Conservation (phyloP, 2,888 invertebrate genomes). For the Leptinotarsa tumamoca region DNA sequence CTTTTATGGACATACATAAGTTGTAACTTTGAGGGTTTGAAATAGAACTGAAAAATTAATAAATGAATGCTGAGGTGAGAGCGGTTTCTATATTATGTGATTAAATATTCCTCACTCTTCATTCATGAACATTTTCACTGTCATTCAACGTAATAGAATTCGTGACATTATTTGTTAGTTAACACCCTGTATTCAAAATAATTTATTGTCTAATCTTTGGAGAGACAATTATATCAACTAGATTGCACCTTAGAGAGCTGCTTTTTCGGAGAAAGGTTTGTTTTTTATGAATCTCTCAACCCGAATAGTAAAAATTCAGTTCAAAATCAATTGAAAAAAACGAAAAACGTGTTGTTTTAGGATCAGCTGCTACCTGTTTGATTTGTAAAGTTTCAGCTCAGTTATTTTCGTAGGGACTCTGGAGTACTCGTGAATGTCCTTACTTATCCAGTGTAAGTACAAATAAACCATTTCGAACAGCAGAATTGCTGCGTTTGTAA, state of each 20-base stretch:
- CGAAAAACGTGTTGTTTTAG: no score
- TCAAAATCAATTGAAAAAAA: no score
- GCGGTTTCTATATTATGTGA: no score
- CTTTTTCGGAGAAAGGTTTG: neutral
- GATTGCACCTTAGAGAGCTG: conserved; percentile 12
- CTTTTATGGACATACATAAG: no score
- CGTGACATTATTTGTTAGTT: neutral
- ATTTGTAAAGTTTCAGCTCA: conserved; percentile 28
- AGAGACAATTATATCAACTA: neutral
- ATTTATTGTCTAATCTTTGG: conserved; percentile 27
- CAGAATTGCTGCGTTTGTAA: conserved; percentile 61
- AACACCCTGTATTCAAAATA: neutral
- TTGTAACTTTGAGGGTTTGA: no score
- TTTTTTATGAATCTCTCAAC: neutral
- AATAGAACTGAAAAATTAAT: no score
- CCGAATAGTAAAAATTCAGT: no score
- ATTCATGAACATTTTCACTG: no score
- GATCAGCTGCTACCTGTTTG: conserved; percentile 24
- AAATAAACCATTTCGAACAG: conserved; percentile 65
- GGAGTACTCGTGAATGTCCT: conserved; percentile 48
- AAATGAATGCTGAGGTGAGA: no score
- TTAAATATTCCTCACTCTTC: no score
- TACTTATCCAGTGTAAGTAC: conserved; percentile 66
- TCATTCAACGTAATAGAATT: no score
- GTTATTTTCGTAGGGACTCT: conserved; percentile 41